Conservation (phyloP, 2,888 invertebrate genomes). For the Gymnosoma rotundatum region DNA sequence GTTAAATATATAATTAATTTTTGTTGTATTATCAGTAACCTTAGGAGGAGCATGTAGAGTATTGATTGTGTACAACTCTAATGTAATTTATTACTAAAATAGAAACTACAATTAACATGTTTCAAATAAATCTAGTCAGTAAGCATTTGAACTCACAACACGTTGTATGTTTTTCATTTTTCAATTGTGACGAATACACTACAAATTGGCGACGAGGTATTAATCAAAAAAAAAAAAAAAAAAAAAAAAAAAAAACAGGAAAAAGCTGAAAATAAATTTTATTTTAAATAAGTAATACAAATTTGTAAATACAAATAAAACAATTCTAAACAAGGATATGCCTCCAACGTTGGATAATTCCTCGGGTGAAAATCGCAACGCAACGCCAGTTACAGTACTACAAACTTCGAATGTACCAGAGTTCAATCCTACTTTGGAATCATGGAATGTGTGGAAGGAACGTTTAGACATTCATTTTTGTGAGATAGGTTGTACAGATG, state of each 20-base stretch:
- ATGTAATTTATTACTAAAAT: too few relatives aligned
- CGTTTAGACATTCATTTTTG: conserved; percentile 37
- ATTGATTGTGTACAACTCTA: too few relatives aligned
- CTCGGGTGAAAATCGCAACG: too few relatives aligned
- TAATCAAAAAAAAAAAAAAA: too few relatives aligned
- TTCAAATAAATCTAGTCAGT: too few relatives aligned
- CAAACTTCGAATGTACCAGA: background rate
- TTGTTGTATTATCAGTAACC: too few relatives aligned
- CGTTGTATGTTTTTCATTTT: too few relatives aligned
- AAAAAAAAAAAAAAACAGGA: background rate
- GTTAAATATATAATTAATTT: too few relatives aligned
- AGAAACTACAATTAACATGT: too few relatives aligned
- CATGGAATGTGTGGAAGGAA: conserved; percentile 20
- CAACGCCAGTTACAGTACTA: background rate
- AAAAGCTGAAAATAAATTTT: background rate
- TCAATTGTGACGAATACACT: background rate
- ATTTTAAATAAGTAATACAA: too few relatives aligned
- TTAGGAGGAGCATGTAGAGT: too few relatives aligned
- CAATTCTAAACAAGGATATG: background rate
- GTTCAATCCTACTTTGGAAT: background rate
- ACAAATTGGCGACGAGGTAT: background rate
- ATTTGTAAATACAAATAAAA: background rate
- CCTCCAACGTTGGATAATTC: background rate
- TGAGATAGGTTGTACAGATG: conserved; percentile 41
- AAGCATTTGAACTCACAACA: too few relatives aligned